Percentiles rank a stretch among this genome's conserved stretches.
Evolutionary conservation across 2,113 vertebrate genomes (phyloP).

Genomic region (Brienomyrus brachyistius): DNA sequence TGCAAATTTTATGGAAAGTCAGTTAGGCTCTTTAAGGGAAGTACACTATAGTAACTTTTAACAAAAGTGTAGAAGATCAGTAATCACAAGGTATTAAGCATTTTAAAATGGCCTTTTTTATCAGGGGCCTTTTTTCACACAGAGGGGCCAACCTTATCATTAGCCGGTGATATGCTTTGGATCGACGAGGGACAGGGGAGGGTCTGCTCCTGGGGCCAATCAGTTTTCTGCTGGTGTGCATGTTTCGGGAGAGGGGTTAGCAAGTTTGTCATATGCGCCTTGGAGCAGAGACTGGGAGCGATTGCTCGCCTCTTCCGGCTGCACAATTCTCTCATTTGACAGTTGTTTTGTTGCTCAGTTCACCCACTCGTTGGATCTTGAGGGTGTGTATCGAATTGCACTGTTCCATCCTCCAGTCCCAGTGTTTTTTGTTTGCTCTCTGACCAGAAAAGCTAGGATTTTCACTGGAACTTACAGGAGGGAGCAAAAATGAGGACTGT

Average conservation of each 20-base stretch:
- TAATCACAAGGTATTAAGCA: neutral
- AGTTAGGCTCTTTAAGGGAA: neutral
- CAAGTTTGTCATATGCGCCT: neutral
- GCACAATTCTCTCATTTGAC: neutral
- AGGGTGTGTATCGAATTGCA: neutral
- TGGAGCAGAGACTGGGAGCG: neutral
- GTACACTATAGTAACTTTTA: neutral
- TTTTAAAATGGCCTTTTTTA: neutral
- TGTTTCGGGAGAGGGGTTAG: neutral
- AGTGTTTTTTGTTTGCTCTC: neutral
- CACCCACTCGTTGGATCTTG: neutral
- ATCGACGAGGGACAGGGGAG: neutral
- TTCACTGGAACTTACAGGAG: neutral
- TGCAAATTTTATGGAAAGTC: neutral
- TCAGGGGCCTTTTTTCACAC: neutral
- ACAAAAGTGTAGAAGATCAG: neutral
- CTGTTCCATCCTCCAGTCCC: neutral
- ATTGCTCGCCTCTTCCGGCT: neutral
- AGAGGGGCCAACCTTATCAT: neutral
- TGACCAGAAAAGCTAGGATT: neutral
- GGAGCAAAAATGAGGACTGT: neutral
- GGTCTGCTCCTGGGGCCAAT: neutral
- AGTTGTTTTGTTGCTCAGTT: neutral
- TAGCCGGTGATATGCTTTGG: neutral
- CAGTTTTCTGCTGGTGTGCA: neutral